Evolutionary conservation across 1,140 invertebrate genomes (phyloP).

Genomic region (Neodiprion fabricii): DNA sequence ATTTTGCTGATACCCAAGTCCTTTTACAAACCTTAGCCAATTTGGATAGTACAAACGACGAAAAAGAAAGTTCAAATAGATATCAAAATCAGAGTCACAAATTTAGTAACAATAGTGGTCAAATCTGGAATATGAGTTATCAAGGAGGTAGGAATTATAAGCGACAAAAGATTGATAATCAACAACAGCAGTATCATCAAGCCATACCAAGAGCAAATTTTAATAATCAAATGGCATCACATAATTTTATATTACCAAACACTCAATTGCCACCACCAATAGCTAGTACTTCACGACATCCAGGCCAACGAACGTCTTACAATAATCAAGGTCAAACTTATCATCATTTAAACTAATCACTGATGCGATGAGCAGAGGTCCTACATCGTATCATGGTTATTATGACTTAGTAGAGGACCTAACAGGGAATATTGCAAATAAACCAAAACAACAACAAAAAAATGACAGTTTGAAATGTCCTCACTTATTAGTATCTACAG

Average conservation of each 20-base stretch:
- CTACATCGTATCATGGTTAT: background rate
- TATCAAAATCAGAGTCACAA: background rate
- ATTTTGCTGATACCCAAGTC: constrained; percentile 10
- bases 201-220: background rate
- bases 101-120: background rate
- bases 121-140: background rate
- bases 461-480: constrained; percentile 9
- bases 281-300: background rate
- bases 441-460: background rate
- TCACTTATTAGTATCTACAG: background rate
- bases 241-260: background rate
- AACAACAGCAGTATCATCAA: background rate
- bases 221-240: background rate
- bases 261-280: background rate
- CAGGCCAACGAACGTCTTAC: no score
- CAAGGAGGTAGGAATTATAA: background rate
- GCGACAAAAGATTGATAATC: background rate
- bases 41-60: constrained; percentile 12
- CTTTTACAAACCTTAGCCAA: constrained; percentile 9
- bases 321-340: background rate
- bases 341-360: constrained; percentile 23
- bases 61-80: constrained; percentile 9
- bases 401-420: constrained; percentile 17
- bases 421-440: background rate
- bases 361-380: constrained; percentile 18